Evolutionary conservation across 1,140 invertebrate genomes (phyloP).

Genomic region (Ceratina japonica): DNA sequence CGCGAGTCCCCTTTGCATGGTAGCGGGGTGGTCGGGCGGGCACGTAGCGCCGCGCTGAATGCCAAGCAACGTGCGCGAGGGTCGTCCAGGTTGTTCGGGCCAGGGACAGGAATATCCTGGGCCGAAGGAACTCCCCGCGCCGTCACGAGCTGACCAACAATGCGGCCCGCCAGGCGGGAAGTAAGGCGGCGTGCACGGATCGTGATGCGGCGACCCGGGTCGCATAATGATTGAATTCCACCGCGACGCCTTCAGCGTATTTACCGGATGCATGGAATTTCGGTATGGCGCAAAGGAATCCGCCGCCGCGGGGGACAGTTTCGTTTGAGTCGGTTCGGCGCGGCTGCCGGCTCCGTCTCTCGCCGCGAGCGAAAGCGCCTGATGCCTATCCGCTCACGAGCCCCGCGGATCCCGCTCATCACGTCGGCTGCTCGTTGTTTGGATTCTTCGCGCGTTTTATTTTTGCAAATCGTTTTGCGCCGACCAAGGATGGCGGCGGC

Average conservation of each 20-base stretch:
- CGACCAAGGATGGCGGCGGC: neutral
- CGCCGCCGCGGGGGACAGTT: conserved; percentile 57
- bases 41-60: conserved; percentile 20
- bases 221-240: conserved; percentile 69
- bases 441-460: conserved; percentile 30
- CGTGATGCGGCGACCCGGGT: conserved; percentile 38
- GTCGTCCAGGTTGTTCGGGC: conserved; percentile 33
- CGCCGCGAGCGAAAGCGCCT: conserved; percentile 29
- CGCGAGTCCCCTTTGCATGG: neutral
- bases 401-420: neutral
- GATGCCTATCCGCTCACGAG: too few species aligned
- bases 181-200: conserved; percentile 55
- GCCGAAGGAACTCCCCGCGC: conserved; percentile 51
- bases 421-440: neutral
- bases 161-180: conserved; percentile 48
- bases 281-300: conserved; percentile 59
- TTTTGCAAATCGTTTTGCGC: conserved; percentile 8
- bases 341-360: conserved; percentile 21
- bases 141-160: conserved; percentile 66
- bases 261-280: conserved; percentile 65
- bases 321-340: conserved; percentile 43
- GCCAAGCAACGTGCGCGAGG: conserved; percentile 34
- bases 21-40: neutral
- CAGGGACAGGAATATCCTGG: conserved; percentile 54
- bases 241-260: conserved; percentile 64